phyloP scores from a whole-genome alignment of 2,113 vertebrate genomes.

The Perca fluviatilis region DNA sequence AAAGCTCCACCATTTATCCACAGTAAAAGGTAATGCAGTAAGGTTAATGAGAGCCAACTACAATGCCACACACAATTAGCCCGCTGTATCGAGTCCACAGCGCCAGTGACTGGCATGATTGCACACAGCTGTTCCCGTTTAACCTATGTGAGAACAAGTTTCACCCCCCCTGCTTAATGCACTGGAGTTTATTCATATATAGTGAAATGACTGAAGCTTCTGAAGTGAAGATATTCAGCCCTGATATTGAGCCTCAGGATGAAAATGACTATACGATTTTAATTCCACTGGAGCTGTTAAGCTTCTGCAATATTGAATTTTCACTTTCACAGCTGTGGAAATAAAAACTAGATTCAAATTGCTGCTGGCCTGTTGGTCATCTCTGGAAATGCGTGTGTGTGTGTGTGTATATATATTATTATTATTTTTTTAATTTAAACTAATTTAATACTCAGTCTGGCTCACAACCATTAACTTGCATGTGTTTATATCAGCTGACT shows the following conservation, averaged over 20 bases:
- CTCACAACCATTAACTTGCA: background rate
- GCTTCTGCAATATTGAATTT: slow-evolving; percentile 40
- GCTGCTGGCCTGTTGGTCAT: background rate
- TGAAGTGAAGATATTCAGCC: slow-evolving; percentile 15
- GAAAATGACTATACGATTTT: slow-evolving; percentile 30
- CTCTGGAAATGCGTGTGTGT: background rate
- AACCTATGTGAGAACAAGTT: slow-evolving; percentile 58
- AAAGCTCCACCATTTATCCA: slow-evolving; percentile 70
- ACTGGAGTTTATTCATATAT: slow-evolving; percentile 51
- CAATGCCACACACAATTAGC: slow-evolving; percentile 76
- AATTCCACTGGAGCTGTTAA: slow-evolving; percentile 35
- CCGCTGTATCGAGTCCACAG: slow-evolving; percentile 53
- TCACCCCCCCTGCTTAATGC: slow-evolving; percentile 53
- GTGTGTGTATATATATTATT: background rate
- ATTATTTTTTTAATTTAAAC: slow-evolving; percentile 13
- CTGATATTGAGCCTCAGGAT: slow-evolving; percentile 8
- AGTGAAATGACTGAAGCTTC: slow-evolving; percentile 29
- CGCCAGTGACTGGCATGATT: slow-evolving; percentile 31
- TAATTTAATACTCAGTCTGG: background rate
- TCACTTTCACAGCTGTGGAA: slow-evolving; percentile 32
- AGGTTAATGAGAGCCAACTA: slow-evolving; percentile 80
- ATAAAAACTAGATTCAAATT: slow-evolving; percentile 35
- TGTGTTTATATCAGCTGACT: slow-evolving; percentile 26
- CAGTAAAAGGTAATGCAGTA: slow-evolving; percentile 73
- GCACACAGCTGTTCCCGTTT: slow-evolving; percentile 71